These are phyloP conservation scores for Orchesellides sinensis DNA, from an alignment of 2,888 invertebrate genomes.

Conservation along the genomic window DNA sequence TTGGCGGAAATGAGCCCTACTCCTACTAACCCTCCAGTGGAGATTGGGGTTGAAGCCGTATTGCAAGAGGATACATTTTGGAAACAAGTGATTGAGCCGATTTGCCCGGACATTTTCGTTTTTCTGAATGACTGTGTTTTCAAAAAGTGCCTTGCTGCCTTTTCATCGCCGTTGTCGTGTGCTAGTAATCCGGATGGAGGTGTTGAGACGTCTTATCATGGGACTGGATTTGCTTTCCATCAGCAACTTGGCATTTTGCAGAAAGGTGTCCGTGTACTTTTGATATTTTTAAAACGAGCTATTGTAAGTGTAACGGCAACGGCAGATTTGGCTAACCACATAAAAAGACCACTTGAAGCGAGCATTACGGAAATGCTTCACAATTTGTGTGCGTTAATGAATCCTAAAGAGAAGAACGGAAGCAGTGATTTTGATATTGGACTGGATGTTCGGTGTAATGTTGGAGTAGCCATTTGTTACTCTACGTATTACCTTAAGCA, in stretches of 20 bases:
- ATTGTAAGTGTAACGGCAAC: neutral
- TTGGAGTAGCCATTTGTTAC: constrained; percentile 66
- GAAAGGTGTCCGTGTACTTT: constrained; percentile 47
- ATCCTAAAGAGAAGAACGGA: neutral
- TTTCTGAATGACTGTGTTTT: constrained; percentile 25
- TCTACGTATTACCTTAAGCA: constrained; percentile 21
- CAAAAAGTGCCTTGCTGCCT: neutral
- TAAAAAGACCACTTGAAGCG: neutral
- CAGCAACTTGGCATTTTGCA: constrained; percentile 51
- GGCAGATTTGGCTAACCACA: too few relatives aligned
- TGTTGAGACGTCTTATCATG: constrained; percentile 6
- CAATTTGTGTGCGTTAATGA: constrained; percentile 18
- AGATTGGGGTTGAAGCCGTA: neutral
- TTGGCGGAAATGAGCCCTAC: constrained; percentile 21
- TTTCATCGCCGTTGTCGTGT: constrained; percentile 27
- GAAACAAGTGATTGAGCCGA: constrained; percentile 36
- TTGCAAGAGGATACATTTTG: constrained; percentile 49
- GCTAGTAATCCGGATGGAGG: neutral
- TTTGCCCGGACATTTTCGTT: constrained; percentile 18
- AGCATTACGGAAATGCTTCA: neutral
- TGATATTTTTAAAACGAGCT: constrained; percentile 51
- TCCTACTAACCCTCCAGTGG: neutral
- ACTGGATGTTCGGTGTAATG: constrained; percentile 69
- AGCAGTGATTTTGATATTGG: constrained; percentile 54
- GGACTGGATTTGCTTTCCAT: constrained; percentile 53